Conservation (phyloP, 2,797 vertebrate species). For the Mus minutoides region DNA sequence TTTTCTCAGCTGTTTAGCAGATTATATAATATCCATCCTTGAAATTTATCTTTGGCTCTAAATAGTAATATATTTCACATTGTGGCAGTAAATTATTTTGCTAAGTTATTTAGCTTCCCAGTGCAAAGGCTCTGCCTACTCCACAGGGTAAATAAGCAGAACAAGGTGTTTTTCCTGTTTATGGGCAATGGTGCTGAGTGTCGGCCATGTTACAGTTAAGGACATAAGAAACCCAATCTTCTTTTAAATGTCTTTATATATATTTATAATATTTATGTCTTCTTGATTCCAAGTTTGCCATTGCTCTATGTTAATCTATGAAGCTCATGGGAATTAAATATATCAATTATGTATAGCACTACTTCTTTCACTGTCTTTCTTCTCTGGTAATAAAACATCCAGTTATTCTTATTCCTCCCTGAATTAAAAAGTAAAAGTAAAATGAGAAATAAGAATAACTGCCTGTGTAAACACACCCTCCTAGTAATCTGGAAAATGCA, state of each 20-base stretch:
- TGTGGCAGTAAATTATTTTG: not conserved
- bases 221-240: not conserved
- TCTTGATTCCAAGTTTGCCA: not conserved
- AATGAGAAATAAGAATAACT: not conserved
- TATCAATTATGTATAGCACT: not conserved
- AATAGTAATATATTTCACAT: not conserved
- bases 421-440: conserved; percentile 29
- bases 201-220: not conserved
- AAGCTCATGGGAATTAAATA: conserved; percentile 5
- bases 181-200: not conserved
- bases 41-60: not conserved
- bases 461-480: not conserved
- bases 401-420: not conserved
- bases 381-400: not conserved
- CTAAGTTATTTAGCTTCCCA: not conserved
- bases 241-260: not conserved
- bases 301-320: not conserved
- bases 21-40: not conserved
- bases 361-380: not conserved
- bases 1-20: not conserved
- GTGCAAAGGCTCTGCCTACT: not conserved
- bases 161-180: rapidly evolving
- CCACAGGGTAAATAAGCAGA: not conserved
- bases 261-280: not conserved
- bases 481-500: not conserved